Evolutionary conservation across 2,113 vertebrate genomes (phyloP), one percentile per base, ranked within the genome.

Genomic region (Urocynchramus pylzowi): DNA sequence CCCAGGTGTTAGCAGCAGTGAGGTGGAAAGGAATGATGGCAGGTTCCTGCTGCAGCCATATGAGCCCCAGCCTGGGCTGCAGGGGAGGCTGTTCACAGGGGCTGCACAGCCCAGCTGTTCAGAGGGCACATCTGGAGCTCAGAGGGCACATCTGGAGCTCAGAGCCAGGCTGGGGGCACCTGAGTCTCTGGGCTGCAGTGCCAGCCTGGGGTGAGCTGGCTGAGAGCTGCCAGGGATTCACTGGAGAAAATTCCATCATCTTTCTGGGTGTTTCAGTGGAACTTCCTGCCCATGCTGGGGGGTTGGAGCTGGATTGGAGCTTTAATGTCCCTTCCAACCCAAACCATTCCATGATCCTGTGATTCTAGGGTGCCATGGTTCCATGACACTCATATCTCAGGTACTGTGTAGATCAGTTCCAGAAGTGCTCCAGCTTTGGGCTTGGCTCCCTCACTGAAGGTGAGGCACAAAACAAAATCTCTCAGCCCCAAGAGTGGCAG

Each of bases 1-100:
- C 44, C 52, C 64, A 4, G 59, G 4, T 71, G 35, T 27, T 41
- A n/a, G 16, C 0, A 22, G 31, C 44, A 28, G 1, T 2, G 28
- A 44, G 76, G 52, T 2, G 39, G 68, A 56, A 84, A 67, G 56
- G 5, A 50, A 13, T 4, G 24, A 9, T 7, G 31, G n/a, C 59
- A 67, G 11, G 17, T 13, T 78, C 27, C 35, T 52, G 54, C 8
- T 54, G 28, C 26, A 9, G 33, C n/a, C 54, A 59, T 10, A 3
- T 7, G 28, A 90, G 53, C 42, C 31, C 57, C 64, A 28, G 18
- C 9, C 37, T 9, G 31, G 37, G 41, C 35, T 53, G 57, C 30
- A 37, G 18, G 16, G 41, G 50, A 49, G 65, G 11, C 6, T 50
- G 19, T 37, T 45, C 37, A 15, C 22, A 16, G 39, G 16, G 26